These are phyloP conservation scores for Sturnira hondurensis DNA, from an alignment of 2,113 vertebrate genomes.

Conservation along the genomic window DNA sequence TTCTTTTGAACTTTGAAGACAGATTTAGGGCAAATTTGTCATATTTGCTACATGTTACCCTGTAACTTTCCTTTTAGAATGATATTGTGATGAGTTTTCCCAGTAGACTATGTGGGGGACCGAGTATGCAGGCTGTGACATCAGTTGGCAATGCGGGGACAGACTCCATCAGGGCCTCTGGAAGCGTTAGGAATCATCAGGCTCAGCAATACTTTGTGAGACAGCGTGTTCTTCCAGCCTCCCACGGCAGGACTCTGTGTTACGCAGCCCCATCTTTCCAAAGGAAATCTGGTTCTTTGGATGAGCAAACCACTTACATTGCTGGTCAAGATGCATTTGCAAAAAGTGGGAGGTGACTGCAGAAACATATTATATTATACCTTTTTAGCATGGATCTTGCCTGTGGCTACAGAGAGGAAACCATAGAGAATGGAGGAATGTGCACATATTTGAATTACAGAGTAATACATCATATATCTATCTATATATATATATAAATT, in stretches of 20 bases:
- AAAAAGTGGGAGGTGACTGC: neutral
- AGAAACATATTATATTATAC: neutral
- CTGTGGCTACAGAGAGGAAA: neutral
- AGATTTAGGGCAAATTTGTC: constrained; percentile 42
- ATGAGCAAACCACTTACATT: neutral
- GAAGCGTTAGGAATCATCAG: neutral
- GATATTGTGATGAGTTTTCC: neutral
- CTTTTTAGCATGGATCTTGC: too few species aligned
- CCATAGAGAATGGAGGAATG: rapidly evolving
- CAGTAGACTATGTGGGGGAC: neutral
- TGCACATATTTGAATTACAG: neutral
- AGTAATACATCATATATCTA: neutral
- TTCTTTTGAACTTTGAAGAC: constrained; percentile 26
- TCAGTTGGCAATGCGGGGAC: neutral
- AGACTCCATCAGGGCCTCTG: neutral
- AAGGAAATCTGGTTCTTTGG: neutral
- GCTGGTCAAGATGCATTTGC: neutral
- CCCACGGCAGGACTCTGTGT: too few species aligned
- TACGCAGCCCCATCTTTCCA: neutral
- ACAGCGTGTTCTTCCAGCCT: neutral
- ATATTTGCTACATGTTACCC: neutral
- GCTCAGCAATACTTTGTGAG: neutral
- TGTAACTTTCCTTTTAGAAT: neutral
- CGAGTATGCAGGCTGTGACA: neutral
- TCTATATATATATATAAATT: neutral